phyloP scores from a whole-genome alignment of 2,797 vertebrate species.

The Echeneis naucrates region DNA sequence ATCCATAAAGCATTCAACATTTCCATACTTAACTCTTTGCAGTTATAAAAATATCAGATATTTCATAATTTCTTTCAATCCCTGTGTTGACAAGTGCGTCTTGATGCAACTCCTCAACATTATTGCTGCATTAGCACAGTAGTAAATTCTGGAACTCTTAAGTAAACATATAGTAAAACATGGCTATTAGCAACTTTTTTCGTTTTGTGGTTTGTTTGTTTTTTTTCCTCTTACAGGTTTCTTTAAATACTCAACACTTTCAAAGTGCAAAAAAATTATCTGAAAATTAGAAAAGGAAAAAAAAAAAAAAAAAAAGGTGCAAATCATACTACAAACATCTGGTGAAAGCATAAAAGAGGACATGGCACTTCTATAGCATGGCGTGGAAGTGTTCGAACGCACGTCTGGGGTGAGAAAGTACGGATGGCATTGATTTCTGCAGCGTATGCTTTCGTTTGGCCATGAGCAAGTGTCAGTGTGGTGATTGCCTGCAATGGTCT shows the following conservation, averaged over 20 bases:
- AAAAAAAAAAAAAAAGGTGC: conserved; percentile 73
- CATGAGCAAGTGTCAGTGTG: conserved; percentile 17
- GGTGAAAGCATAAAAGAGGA: conserved; percentile 65
- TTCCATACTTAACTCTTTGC: conserved; percentile 82
- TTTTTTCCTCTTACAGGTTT: conserved; percentile 57
- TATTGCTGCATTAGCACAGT: conserved; percentile 81
- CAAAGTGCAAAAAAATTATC: conserved; percentile 82
- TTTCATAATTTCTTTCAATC: conserved; percentile 77
- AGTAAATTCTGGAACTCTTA: conserved; percentile 82
- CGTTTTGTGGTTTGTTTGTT: conserved; percentile 23
- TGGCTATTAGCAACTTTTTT: conserved; percentile 81
- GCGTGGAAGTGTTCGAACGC: conserved; percentile 56
- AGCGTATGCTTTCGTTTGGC: conserved; percentile 60
- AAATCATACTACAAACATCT: conserved; percentile 77
- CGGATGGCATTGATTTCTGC: conserved; percentile 51
- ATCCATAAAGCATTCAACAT: conserved; percentile 82
- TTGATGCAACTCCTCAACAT: conserved; percentile 71
- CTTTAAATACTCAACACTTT: conserved; percentile 83
- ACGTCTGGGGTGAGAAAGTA: conserved; percentile 39
- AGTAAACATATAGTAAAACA: conserved; percentile 85
- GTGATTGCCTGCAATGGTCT: conserved; percentile 30
- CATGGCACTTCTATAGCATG: conserved; percentile 82
- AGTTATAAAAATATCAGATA: conserved; percentile 78
- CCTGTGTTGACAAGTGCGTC: conserved; percentile 76
- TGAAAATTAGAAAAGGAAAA: conserved; percentile 64